A percentile compares a stretch with the other conserved stretches of the same genome.
These are phyloP conservation scores for Rhadina sibilatrix DNA, from an alignment of 2,113 vertebrate genomes.

Conservation along the genomic window DNA sequence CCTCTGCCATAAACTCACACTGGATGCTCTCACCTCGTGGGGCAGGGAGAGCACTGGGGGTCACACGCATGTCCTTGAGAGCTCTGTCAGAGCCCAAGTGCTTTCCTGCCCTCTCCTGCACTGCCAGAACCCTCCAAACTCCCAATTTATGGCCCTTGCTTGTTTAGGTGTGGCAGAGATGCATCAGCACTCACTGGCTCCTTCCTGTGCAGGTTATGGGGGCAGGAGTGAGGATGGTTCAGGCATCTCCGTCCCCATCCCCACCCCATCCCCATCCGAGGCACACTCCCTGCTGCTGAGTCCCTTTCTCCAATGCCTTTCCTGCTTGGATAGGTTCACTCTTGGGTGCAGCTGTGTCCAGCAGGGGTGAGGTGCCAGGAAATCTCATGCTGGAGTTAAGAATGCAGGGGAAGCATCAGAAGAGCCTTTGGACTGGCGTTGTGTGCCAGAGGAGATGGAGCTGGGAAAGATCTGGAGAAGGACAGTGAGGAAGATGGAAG, in stretches of 20 bases:
- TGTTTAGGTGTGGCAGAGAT: background rate
- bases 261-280: background rate
- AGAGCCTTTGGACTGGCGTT: background rate
- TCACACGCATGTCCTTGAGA: accelerated
- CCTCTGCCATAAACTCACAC: background rate
- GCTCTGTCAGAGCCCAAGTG: background rate
- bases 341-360: background rate
- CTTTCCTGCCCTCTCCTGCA: background rate
- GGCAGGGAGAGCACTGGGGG: background rate
- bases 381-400: background rate
- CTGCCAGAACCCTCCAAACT: background rate
- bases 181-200: background rate
- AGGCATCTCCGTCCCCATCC: background rate
- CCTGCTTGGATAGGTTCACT: background rate
- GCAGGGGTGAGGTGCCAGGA: accelerated
- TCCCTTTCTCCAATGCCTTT: background rate
- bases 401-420: background rate
- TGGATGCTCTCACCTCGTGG: background rate
- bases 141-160: background rate
- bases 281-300: background rate
- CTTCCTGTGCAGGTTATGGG: background rate
- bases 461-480: background rate
- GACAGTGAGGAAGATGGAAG: background rate
- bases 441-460: background rate
- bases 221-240: background rate